phyloP scores from a whole-genome alignment of 2,888 invertebrate species.

The Bellardia pandia region DNA sequence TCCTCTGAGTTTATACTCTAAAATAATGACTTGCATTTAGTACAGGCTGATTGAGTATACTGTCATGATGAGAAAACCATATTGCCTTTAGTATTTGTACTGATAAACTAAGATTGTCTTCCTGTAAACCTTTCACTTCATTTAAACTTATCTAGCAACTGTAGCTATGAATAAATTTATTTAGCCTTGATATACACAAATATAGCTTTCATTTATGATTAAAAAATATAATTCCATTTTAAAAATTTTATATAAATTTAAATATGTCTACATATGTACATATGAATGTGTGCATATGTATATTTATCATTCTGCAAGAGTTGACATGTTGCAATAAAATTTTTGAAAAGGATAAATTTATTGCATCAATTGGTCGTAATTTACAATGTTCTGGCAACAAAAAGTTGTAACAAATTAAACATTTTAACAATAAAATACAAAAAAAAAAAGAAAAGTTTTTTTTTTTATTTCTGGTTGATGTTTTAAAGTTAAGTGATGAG shows the following conservation, averaged over 20 bases:
- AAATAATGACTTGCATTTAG: too few relatives aligned
- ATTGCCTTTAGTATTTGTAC: too few relatives aligned
- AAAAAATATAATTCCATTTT: not conserved
- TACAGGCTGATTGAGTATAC: too few relatives aligned
- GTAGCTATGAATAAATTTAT: too few relatives aligned
- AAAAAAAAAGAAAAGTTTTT: not conserved
- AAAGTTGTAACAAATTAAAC: constrained; percentile 7
- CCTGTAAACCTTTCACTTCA: too few relatives aligned
- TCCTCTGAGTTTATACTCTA: too few relatives aligned
- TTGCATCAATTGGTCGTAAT: constrained; percentile 33
- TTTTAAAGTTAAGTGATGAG: constrained; percentile 22
- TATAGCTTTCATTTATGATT: too few relatives aligned
- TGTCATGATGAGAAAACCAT: too few relatives aligned
- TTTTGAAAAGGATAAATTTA: constrained; percentile 41
- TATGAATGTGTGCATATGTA: not conserved
- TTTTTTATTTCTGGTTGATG: constrained; percentile 14
- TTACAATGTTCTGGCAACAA: constrained; percentile 18
- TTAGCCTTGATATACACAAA: too few relatives aligned
- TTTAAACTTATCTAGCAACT: too few relatives aligned
- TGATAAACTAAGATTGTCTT: too few relatives aligned
- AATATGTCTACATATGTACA: not conserved
- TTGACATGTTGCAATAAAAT: constrained; percentile 13
- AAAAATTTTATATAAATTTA: not conserved
- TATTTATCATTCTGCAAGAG: not conserved
- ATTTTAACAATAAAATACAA: constrained; percentile 7